These are phyloP conservation scores for Neoascia interrupta DNA, from an alignment of 2,888 invertebrate species.

Conservation along the genomic window DNA sequence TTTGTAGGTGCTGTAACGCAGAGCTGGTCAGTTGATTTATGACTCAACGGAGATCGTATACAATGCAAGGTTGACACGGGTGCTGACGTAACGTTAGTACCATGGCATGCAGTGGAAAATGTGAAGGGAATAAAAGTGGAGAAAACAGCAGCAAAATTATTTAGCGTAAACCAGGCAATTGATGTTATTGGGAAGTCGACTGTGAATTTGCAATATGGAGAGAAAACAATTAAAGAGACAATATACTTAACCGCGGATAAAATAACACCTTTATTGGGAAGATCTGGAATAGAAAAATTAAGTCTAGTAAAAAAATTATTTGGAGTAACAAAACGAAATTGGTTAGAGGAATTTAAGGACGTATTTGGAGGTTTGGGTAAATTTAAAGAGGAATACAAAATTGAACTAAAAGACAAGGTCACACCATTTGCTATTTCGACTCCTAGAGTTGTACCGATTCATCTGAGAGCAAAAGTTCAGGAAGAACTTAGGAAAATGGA, in stretches of 20 bases:
- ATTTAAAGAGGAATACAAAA: conserved; percentile 15
- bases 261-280: background rate
- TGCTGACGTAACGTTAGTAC: conserved; percentile 14
- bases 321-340: conserved; percentile 12
- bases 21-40: conserved; percentile 15
- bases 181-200: background rate
- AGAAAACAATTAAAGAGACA: background rate
- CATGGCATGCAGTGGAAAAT: conserved; percentile 2
- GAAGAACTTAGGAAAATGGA: conserved; percentile 10
- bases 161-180: background rate
- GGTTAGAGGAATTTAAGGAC: no score
- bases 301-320: conserved; percentile 24
- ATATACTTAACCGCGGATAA: background rate
- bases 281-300: conserved; percentile 20
- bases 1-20: conserved; percentile 26
- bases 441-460: conserved; percentile 6
- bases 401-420: conserved; percentile 16
- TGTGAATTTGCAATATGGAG: no score
- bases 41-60: conserved; percentile 8
- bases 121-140: background rate
- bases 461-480: conserved; percentile 4
- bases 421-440: conserved; percentile 19
- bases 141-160: conserved; percentile 14
- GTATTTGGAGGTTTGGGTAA: conserved; percentile 13
- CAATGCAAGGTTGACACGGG: conserved; percentile 18